Evolutionary conservation across 92 coral and sea anemone genomes (phyloP).

Genomic region (Hydrozoanthus gracilis): DNA sequence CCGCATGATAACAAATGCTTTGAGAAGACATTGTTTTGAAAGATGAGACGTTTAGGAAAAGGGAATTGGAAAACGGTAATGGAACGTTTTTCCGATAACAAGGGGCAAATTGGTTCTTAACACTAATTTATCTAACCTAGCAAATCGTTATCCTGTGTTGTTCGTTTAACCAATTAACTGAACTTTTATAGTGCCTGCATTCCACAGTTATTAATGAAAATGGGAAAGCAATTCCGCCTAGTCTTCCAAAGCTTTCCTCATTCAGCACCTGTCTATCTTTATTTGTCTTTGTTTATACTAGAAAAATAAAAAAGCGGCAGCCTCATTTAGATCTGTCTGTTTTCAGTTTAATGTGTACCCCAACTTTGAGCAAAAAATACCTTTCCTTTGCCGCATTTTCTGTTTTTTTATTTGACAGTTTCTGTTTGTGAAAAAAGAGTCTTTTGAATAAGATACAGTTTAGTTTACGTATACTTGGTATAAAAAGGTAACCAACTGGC

Average conservation of each 20-base stretch:
- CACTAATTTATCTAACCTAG: too few relatives aligned
- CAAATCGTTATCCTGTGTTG: too few relatives aligned
- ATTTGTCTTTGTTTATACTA: not conserved
- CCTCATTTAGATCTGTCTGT: not conserved
- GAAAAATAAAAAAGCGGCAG: not conserved
- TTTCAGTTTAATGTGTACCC: not conserved
- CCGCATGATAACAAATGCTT: too few relatives aligned
- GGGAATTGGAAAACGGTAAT: too few relatives aligned
- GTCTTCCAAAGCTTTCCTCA: not conserved
- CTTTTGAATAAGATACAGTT: not conserved
- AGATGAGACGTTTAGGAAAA: too few relatives aligned
- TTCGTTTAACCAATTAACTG: not conserved
- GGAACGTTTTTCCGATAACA: too few relatives aligned
- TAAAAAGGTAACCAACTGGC: slow-evolving; percentile 8
- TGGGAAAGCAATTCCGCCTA: slow-evolving; percentile 11
- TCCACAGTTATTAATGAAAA: slow-evolving; percentile 11
- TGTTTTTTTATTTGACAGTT: not conserved
- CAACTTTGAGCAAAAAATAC: not conserved
- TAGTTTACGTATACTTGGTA: not conserved
- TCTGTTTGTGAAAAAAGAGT: not conserved
- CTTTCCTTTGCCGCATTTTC: not conserved
- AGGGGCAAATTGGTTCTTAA: too few relatives aligned
- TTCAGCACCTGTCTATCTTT: slow-evolving; percentile 9
- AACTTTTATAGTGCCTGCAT: not conserved
- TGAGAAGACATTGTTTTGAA: too few relatives aligned